Evolutionary conservation across 2,113 vertebrate species (phyloP).

Genomic region (Echinops telfairi): DNA sequence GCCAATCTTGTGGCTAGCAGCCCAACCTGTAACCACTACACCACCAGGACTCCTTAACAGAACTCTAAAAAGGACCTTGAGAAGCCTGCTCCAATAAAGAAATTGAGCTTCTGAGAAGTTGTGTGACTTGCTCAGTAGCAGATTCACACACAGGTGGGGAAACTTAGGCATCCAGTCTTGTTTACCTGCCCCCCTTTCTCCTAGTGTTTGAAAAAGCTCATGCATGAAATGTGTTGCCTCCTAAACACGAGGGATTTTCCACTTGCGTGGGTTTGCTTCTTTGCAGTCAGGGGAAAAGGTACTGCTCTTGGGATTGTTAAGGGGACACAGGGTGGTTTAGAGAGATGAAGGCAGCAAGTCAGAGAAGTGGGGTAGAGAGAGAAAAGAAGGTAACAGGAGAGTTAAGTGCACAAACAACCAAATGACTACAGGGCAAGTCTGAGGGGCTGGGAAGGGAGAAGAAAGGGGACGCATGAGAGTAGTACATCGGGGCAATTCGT

Average conservation of each 20-base stretch:
- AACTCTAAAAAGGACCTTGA: not conserved
- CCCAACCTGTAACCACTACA: too few relatives aligned
- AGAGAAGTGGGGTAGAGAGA: not conserved
- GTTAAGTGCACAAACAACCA: not conserved
- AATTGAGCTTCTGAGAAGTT: not conserved
- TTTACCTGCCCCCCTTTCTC: not conserved
- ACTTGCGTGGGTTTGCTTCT: not conserved
- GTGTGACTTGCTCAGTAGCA: not conserved
- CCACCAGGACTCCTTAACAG: too few relatives aligned
- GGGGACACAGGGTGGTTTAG: constrained; percentile 4
- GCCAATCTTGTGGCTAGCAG: too few relatives aligned
- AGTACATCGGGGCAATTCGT: not conserved
- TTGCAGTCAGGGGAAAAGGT: not conserved
- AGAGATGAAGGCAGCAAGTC: not conserved
- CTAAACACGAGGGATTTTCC: not conserved
- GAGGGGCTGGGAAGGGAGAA: not conserved
- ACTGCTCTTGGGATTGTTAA: not conserved
- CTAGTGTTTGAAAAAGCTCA: not conserved
- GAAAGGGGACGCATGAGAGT: not conserved
- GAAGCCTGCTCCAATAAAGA: not conserved
- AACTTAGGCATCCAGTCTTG: not conserved
- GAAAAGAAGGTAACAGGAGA: not conserved
- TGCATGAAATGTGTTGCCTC: not conserved
- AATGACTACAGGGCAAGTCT: not conserved
- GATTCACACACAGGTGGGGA: not conserved